These are phyloP conservation scores for Parotia lawesii DNA, from an alignment of 2,113 vertebrate genomes.

Conservation along the genomic window DNA sequence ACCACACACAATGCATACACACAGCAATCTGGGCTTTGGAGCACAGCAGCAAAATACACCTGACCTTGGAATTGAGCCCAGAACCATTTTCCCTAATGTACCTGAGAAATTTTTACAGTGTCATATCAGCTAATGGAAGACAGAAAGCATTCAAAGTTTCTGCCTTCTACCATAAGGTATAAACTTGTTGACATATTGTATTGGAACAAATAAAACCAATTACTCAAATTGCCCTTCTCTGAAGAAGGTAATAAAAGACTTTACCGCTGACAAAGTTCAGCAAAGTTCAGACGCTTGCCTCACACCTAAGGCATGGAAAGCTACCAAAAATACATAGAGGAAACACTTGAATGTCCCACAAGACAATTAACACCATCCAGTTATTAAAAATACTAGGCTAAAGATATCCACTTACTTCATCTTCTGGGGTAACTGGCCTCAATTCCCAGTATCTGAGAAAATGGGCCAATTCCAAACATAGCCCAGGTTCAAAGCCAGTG, in stretches of 20 bases:
- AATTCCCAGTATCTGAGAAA: not conserved
- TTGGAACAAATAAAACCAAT: not conserved
- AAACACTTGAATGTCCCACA: not conserved
- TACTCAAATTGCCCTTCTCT: not conserved
- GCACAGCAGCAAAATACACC: not conserved
- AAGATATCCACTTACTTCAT: not conserved
- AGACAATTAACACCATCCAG: not conserved
- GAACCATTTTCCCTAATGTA: not conserved
- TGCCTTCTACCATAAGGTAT: not conserved
- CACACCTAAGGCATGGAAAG: not conserved
- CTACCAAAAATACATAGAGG: not conserved
- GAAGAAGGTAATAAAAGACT: not conserved
- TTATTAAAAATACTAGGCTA: not conserved
- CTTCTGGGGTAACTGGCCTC: not conserved
- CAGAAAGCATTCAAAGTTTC: not conserved
- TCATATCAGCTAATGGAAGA: not conserved
- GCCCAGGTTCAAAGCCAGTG: not conserved
- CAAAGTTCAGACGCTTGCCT: not conserved
- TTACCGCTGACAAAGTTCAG: slow-evolving; percentile 25
- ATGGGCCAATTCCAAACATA: not conserved
- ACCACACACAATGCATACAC: not conserved
- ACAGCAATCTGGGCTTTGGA: not conserved
- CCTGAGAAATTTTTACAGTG: not conserved
- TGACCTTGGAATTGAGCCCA: not conserved
- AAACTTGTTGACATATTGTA: not conserved